Conservation (phyloP, 1,140 invertebrate genomes). For the Euura lappo region DNA sequence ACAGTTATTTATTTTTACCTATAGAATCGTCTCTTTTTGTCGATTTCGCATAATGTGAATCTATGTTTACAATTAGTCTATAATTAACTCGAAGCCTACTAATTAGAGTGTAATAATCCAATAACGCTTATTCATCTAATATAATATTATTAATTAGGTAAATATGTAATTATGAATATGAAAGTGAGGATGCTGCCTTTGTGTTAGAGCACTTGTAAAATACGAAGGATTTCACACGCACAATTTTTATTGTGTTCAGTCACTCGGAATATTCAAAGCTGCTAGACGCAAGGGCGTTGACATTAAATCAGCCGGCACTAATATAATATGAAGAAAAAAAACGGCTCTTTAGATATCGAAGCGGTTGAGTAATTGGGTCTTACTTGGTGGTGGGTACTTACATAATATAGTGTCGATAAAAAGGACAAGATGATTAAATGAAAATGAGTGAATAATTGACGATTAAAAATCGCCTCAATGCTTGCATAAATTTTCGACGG, state of each 20-base stretch:
- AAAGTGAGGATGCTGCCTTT: not conserved
- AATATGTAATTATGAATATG: not conserved
- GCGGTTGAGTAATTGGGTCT: conserved; percentile 24
- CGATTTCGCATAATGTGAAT: too few species aligned
- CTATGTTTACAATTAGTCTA: too few species aligned
- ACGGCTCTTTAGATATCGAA: not conserved
- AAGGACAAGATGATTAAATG: conserved; percentile 15
- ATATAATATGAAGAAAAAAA: conserved; percentile 7
- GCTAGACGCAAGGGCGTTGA: conserved; percentile 5
- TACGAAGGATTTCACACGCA: conserved; percentile 9
- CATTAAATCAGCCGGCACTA: not conserved
- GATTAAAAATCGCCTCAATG: not conserved
- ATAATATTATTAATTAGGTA: not conserved
- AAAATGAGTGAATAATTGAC: conserved; percentile 17
- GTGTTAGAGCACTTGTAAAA: conserved; percentile 15
- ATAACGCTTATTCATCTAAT: conserved; percentile 6
- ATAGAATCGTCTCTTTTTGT: too few species aligned
- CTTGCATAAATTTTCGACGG: not conserved
- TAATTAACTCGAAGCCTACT: not conserved
- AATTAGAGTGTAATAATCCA: not conserved
- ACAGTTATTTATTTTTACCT: too few species aligned
- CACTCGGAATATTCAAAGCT: conserved; percentile 10
- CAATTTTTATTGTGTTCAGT: conserved; percentile 8
- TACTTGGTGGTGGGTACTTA: conserved; percentile 45
- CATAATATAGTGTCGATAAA: conserved; percentile 19